A percentile compares a stretch with the other conserved stretches of the same genome.
phyloP scores from a whole-genome alignment of 2,113 vertebrate species.

The Daubentonia madagascariensis region DNA sequence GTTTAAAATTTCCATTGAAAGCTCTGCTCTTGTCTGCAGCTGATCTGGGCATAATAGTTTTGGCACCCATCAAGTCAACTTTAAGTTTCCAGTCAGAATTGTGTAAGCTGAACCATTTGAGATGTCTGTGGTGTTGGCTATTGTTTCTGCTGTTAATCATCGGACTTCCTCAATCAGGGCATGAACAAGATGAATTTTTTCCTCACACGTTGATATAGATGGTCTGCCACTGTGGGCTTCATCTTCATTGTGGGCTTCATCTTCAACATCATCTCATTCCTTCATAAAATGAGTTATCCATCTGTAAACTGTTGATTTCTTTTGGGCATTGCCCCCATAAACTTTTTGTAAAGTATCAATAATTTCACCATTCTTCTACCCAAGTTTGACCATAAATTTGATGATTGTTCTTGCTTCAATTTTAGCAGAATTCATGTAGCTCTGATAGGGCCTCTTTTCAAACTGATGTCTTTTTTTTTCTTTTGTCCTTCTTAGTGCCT shows the following conservation, averaged over 20 bases:
- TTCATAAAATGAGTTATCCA: not conserved
- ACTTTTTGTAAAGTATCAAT: not conserved
- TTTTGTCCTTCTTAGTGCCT: not conserved
- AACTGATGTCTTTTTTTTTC: not conserved
- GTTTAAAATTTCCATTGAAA: not conserved
- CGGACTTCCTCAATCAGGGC: not conserved
- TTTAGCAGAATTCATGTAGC: not conserved
- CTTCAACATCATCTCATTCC: not conserved
- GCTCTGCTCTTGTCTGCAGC: not conserved
- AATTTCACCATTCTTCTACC: not conserved
- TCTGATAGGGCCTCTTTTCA: not conserved
- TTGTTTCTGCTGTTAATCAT: not conserved
- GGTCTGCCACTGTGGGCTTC: not conserved
- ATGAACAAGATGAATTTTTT: not conserved
- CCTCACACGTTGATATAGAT: not conserved
- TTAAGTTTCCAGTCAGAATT: not conserved
- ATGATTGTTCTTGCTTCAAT: not conserved
- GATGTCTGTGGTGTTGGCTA: not conserved
- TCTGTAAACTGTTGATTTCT: not conserved
- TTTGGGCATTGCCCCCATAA: not conserved
- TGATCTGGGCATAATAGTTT: not conserved
- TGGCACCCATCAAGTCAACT: not conserved
- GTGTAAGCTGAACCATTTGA: not conserved
- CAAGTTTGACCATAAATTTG: not conserved
- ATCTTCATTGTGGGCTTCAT: not conserved